Base-by-base conservation (phyloP, 30 jellyfish, hydroid and myxozoan genomes). In the Nemopilema nomurai region DNA sequence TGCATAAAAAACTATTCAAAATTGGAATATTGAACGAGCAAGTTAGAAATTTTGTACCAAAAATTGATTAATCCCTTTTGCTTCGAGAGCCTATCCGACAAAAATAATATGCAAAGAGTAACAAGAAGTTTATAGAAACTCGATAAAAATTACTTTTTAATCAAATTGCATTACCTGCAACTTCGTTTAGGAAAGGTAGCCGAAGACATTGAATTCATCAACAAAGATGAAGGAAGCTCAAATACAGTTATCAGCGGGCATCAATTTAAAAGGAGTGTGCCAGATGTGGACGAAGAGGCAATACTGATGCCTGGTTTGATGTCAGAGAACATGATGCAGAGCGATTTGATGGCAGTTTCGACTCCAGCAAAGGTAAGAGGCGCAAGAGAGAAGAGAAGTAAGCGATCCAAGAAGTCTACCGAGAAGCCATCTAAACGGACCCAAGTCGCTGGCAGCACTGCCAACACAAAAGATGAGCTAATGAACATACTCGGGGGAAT, bases 321-420 rank as follows among this genome's bases (percentile, higher is more conserved):
- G 79, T 49, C 52, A 16, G 91, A 86, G 71, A 92, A 92, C 63
- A 26, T 74, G 69, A 67, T 92, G 92, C 77, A 28, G 17, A 82
- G 50, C 24, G 97, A 92, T 77, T 70, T 92, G 79, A 92, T 92
- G 98, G 98, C 97, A 23, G 75, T 86, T 24, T 67, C 93, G 8
- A 50, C 98, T 21, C 91, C 96, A 20, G 96, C 90, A 9, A 71
- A 67, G 16, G 69, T 28, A 50, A 51, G 94, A 16, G 91, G 77
- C 69, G 83, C 86, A 63, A 69, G 96, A 75, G 76, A 86, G 74
- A 90, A 67, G 62, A 33, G 92, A 71, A 74, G 85, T 62, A 88
- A 50, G 62, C 89, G 67, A 22, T 76, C 87, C 50, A 87, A 70
- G 20, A 69, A 31, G 67, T 28, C 82, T 18, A 7, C 76, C 0